These are phyloP conservation scores for Maniola jurtina DNA, from an alignment of 1,140 invertebrate genomes.

Conservation along the genomic window DNA sequence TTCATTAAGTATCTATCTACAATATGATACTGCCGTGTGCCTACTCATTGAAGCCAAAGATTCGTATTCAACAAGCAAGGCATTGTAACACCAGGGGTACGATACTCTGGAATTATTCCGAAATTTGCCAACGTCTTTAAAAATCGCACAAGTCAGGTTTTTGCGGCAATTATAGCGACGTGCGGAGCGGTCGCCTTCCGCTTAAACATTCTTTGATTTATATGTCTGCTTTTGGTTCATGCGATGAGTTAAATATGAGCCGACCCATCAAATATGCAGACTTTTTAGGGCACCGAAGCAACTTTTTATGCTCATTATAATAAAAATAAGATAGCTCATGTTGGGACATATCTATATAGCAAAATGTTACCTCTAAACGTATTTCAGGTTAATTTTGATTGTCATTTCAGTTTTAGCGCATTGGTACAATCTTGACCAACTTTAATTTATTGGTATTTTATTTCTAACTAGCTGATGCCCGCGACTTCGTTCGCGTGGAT, in stretches of 20 bases:
- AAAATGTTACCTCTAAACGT: constrained; percentile 28
- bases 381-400: constrained; percentile 45
- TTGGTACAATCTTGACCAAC: constrained; percentile 18
- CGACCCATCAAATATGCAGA: constrained; percentile 67
- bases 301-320: constrained; percentile 67
- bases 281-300: constrained; percentile 57
- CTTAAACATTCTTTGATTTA: constrained; percentile 73
- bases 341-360: constrained; percentile 38
- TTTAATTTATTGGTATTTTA: neutral
- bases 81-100: constrained; percentile 28
- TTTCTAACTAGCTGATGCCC: no score
- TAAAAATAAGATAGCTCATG: constrained; percentile 73
- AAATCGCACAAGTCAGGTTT: constrained; percentile 68
- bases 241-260: constrained; percentile 69
- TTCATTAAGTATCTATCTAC: no score
- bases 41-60: constrained; percentile 1
- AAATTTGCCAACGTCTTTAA: constrained; percentile 72
- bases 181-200: constrained; percentile 56
- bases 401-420: constrained; percentile 11
- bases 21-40: neutral
- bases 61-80: constrained; percentile 28
- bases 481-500: no score
- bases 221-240: constrained; percentile 55
- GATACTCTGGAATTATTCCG: constrained; percentile 48
- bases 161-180: constrained; percentile 71